Base-by-base conservation (phyloP, 2,797 vertebrate genomes). In the Melopsittacus undulatus region DNA sequence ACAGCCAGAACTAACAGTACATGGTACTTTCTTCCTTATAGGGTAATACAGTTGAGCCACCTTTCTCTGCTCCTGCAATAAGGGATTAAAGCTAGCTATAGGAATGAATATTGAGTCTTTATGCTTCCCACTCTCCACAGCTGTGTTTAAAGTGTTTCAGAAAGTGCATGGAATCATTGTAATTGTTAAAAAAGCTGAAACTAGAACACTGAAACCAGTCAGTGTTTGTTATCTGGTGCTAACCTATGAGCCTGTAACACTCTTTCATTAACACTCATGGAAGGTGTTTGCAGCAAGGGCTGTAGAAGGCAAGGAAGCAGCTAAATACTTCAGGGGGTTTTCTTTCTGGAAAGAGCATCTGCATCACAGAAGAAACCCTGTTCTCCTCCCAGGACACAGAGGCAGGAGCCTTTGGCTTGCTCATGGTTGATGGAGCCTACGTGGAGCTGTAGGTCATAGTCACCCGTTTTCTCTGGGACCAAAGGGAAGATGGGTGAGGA, bases 391-490 rank as follows among this genome's bases (percentile, higher is more conserved):
- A 6, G 67, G 17, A 52, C 17, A 19, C 14, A 17, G 23, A 30
- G 8, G 23, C 42, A 38, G 36, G 74, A 46, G 22, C 22, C 34
- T 75, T n/a, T 18, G 40, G 11, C 17, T 22, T 32, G 18, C 9
- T 34, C 24, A 32, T 30, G 27, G 21, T 13, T 49, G 26, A 7
- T 46, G 40, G 7, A 68, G 13, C 21, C 45, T 11, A 5, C 0
- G 0, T 11, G 61, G 51, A 26, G 11, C 22, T 16, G 8, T 42
- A 48, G 54, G 63, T 19, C 24, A 13, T 0, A 45, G 8, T 20
- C 77, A 27, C 7, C 34, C 3, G 0, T 36, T 57, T 72, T 30
- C 62, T 48, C 34, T 40, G 45, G 29, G 32, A 13, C 13, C 15
- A 27, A 16, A n/a, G 59, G 48, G 22, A 24, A 5, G 43, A 13